These are phyloP conservation scores for Neoscelio sp. DNA, from an alignment of 2,888 invertebrate genomes.

Conservation along the genomic window DNA sequence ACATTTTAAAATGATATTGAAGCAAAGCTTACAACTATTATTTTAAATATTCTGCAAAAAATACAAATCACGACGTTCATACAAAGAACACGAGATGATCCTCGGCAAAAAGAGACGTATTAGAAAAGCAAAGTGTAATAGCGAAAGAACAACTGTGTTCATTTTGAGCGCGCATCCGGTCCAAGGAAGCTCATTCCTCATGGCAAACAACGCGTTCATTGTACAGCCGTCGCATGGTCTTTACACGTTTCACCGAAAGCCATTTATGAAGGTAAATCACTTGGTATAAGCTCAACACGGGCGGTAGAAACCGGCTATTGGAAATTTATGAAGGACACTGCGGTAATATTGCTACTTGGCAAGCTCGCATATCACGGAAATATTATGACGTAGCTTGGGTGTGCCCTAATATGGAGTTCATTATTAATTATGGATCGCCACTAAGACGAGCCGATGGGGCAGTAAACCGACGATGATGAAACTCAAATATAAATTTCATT, in stretches of 20 bases:
- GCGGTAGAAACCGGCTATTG: slow-evolving; percentile 24
- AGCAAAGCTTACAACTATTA: background rate
- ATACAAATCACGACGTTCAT: background rate
- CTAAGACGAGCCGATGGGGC: slow-evolving; percentile 1
- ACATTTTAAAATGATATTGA: too few species aligned
- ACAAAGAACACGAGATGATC: slow-evolving; percentile 3
- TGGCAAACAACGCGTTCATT: slow-evolving; percentile 43
- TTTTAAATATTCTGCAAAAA: slow-evolving; percentile 12
- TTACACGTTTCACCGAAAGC: slow-evolving; percentile 47
- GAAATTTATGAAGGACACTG: slow-evolving; percentile 56
- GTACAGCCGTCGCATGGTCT: slow-evolving; percentile 39
- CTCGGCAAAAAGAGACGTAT: slow-evolving; percentile 1
- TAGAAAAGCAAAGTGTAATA: slow-evolving; percentile 21
- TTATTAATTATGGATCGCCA: slow-evolving; percentile 32
- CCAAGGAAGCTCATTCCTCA: slow-evolving; percentile 24
- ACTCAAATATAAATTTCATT: background rate
- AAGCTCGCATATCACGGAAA: slow-evolving; percentile 34
- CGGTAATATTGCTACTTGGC: slow-evolving; percentile 52
- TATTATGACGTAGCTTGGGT: slow-evolving; percentile 23
- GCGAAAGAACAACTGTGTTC: slow-evolving; percentile 26
- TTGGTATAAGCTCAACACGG: slow-evolving; percentile 25
- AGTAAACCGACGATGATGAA: background rate
- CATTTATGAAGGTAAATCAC: slow-evolving; percentile 55
- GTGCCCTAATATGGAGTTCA: slow-evolving; percentile 8
- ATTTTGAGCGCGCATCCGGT: slow-evolving; percentile 16